Evolutionary conservation across 2,888 invertebrate genomes (phyloP).

Genomic region (Tanytarsus gracilentus): DNA sequence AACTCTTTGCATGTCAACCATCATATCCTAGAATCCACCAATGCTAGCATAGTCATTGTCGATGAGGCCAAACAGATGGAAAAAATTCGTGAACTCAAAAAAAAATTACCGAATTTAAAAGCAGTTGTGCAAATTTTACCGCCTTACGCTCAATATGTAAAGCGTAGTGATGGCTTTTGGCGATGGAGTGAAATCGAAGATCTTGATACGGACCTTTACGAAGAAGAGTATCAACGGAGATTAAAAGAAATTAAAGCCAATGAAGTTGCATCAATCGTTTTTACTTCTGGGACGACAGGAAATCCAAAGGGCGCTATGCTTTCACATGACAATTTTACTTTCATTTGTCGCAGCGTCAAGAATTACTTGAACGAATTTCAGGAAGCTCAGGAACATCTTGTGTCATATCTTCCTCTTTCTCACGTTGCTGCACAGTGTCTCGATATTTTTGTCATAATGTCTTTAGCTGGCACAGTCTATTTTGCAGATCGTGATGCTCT

Average conservation of each 20-base stretch:
- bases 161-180: slow-evolving; percentile 40
- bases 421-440: slow-evolving; percentile 85
- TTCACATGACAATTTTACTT: slow-evolving; percentile 78
- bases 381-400: slow-evolving; percentile 51
- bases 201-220: slow-evolving; percentile 59
- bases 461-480: slow-evolving; percentile 58
- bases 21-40: slow-evolving; percentile 63
- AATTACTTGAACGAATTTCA: slow-evolving; percentile 31
- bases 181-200: slow-evolving; percentile 73
- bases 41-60: slow-evolving; percentile 76
- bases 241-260: slow-evolving; percentile 64
- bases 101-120: slow-evolving; percentile 63
- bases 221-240: slow-evolving; percentile 56
- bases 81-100: slow-evolving; percentile 64
- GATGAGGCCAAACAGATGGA: slow-evolving; percentile 80
- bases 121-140: slow-evolving; percentile 54
- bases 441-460: slow-evolving; percentile 63
- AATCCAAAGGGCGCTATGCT: slow-evolving; percentile 90
- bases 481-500: slow-evolving; percentile 86
- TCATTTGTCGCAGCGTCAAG: slow-evolving; percentile 48
- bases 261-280: slow-evolving; percentile 77
- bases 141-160: slow-evolving; percentile 40
- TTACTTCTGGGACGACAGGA: slow-evolving; percentile 82
- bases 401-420: slow-evolving; percentile 80
- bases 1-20: slow-evolving; percentile 79